Base-by-base conservation (phyloP, 37 sponge, comb jelly and placozoan genomes). In the Hormiphora californensis region DNA sequence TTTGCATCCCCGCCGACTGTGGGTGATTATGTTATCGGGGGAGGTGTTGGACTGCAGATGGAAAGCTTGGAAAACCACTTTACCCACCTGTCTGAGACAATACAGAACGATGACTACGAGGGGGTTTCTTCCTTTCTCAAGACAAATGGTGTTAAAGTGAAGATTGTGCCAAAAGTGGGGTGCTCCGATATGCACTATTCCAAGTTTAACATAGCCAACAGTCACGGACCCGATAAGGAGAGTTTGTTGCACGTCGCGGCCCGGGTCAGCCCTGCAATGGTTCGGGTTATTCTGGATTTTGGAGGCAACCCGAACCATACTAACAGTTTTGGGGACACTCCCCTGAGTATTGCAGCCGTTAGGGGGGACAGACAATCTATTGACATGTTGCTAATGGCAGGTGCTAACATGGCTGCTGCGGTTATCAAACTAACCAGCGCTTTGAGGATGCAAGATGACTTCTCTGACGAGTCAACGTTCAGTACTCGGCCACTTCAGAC, bases 311-410 rank as follows among this genome's bases (percentile, higher is more conserved):
- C n/a, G n/a, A n/a, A n/a, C n/a, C n/a, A n/a, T n/a, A n/a, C n/a
- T n/a, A n/a, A n/a, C n/a, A n/a, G n/a, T n/a, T n/a, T n/a, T n/a
- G n/a, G n/a, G n/a, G 32, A 27, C 44, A 73, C 46, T 40, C 81
- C 81, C 1, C 81, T 73, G 3, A 73, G 81, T 40, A 73, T 73
- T 36, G 81, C 81, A 28, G 81, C 81, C 23, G 81, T 73, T 7
- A 73, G 81, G 22, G 81, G 81, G 23, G 81, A 73, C 46, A 39
- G 81, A 28, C 46, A 73, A 21, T 39, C 81, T 8, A 41, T 73
- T 0, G 81, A 73, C 27, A 46, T 46, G 9, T 28, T 73, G 44
- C 46, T 73, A 3, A 41, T 36, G 27, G 81, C 81, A 22, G 81
- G 81, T 27, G 81, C 81, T 5, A 73, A 73, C 46, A 25, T 73